Evolutionary conservation across 2,888 invertebrate species (phyloP).

Genomic region (Cerceris rybyensis): DNA sequence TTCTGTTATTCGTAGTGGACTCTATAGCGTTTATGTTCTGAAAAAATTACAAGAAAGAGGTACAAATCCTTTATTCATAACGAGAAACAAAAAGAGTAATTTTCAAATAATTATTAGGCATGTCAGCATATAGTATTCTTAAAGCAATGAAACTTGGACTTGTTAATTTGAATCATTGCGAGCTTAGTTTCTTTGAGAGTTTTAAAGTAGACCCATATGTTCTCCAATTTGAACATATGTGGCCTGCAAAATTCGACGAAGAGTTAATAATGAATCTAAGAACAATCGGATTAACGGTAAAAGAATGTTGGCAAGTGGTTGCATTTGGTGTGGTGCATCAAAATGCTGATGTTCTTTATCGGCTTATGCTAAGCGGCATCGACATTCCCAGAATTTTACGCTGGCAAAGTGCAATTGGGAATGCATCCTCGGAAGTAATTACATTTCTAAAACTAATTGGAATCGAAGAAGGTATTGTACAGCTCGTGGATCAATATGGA

Average conservation of each 20-base stretch:
- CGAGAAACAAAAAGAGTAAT: neutral
- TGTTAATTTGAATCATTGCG: constrained; percentile 37
- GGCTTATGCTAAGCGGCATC: constrained; percentile 54
- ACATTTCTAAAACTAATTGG: constrained; percentile 56
- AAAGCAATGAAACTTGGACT: constrained; percentile 68
- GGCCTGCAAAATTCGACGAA: constrained; percentile 30
- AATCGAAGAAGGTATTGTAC: constrained; percentile 51
- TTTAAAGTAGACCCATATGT: constrained; percentile 35
- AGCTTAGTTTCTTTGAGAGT: constrained; percentile 52
- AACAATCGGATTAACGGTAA: constrained; percentile 46
- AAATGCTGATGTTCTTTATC: constrained; percentile 35
- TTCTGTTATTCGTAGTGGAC: constrained; percentile 56
- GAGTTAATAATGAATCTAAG: constrained; percentile 55
- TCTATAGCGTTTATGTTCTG: constrained; percentile 56
- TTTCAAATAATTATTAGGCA: constrained; percentile 52
- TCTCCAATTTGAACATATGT: constrained; percentile 28
- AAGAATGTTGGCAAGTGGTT: constrained; percentile 56
- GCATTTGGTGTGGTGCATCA: constrained; percentile 58
- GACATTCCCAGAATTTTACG: constrained; percentile 61
- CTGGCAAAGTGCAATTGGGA: constrained; percentile 52
- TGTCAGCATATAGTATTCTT: constrained; percentile 49
- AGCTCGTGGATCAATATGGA: constrained; percentile 53
- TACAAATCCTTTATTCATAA: constrained; percentile 15
- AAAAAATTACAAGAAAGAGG: constrained; percentile 51
- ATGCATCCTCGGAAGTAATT: constrained; percentile 37